phyloP scores from a whole-genome alignment of 2,888 invertebrate species.

The Plagodis dolabraria region DNA sequence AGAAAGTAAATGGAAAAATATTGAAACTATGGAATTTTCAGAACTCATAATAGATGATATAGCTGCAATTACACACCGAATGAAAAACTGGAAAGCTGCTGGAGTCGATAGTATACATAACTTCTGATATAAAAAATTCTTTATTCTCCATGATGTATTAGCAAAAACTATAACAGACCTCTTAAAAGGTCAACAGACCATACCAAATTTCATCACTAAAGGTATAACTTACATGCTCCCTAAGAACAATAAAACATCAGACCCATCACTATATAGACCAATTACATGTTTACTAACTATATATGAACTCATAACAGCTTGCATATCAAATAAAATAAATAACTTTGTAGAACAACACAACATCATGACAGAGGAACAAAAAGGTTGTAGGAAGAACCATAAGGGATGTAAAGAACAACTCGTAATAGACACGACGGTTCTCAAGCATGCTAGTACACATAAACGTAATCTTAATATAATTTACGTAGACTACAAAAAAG shows the following conservation, averaged over 20 bases:
- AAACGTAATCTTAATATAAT: constrained; percentile 1
- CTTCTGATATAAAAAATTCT: constrained; percentile 34
- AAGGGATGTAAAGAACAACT: constrained; percentile 1
- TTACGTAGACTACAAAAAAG: constrained; percentile 11
- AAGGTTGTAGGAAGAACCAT: constrained; percentile 10
- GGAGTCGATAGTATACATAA: constrained; percentile 33
- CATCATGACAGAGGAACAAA: constrained; percentile 11
- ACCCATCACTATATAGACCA: constrained; percentile 35
- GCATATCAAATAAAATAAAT: constrained; percentile 21
- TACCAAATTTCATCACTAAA: constrained; percentile 26
- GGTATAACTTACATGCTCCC: too few species aligned
- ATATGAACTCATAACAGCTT: constrained; percentile 34
- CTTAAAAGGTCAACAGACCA: neutral
- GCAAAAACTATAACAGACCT: constrained; percentile 4
- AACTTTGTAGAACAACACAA: constrained; percentile 1
- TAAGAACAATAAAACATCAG: neutral
- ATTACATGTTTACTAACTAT: constrained; percentile 39
- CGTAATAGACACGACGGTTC: neutral
- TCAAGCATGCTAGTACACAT: neutral
- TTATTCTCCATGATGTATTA: neutral
- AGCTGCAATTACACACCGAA: constrained; percentile 8
- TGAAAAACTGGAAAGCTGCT: constrained; percentile 32
- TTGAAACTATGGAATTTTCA: neutral
- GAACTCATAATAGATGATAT: neutral
- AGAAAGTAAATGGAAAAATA: neutral